These are phyloP conservation scores for Uloborus diversus DNA, from an alignment of 1,140 invertebrate species.

Conservation along the genomic window DNA sequence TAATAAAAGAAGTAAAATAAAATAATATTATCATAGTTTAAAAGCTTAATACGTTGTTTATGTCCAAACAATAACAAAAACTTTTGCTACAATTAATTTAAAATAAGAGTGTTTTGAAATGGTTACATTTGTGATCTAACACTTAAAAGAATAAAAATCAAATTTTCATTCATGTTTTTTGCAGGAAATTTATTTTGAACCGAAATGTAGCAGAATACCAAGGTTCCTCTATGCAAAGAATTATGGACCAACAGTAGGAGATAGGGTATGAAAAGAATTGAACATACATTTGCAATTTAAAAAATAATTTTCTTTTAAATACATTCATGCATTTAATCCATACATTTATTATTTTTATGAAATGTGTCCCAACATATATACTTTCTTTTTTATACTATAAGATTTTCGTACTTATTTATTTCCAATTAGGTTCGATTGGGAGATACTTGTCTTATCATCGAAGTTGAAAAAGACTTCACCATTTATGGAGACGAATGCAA, in stretches of 20 bases:
- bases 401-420: neutral
- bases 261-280: constrained; percentile 52
- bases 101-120: too few relatives aligned
- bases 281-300: neutral
- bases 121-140: too few relatives aligned
- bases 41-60: too few relatives aligned
- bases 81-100: too few relatives aligned
- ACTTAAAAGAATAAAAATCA: too few relatives aligned
- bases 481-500: constrained; percentile 66
- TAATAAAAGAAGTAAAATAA: too few relatives aligned
- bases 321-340: neutral
- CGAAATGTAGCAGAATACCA: constrained; percentile 25
- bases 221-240: constrained; percentile 61
- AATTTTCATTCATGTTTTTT: too few relatives aligned
- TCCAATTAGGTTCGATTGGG: constrained; percentile 62
- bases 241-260: constrained; percentile 65
- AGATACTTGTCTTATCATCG: constrained; percentile 64
- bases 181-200: neutral
- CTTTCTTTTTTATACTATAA: neutral
- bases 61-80: too few relatives aligned
- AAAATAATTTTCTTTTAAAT: neutral
- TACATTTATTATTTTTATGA: neutral
- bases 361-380: neutral
- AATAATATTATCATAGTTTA: too few relatives aligned
- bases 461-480: constrained; percentile 65